Percentiles rank a stretch among this genome's conserved stretches.
These are phyloP conservation scores for Patiria miniata DNA, from an alignment of 35 echinoderm and acorn worm genomes.

Conservation along the genomic window DNA sequence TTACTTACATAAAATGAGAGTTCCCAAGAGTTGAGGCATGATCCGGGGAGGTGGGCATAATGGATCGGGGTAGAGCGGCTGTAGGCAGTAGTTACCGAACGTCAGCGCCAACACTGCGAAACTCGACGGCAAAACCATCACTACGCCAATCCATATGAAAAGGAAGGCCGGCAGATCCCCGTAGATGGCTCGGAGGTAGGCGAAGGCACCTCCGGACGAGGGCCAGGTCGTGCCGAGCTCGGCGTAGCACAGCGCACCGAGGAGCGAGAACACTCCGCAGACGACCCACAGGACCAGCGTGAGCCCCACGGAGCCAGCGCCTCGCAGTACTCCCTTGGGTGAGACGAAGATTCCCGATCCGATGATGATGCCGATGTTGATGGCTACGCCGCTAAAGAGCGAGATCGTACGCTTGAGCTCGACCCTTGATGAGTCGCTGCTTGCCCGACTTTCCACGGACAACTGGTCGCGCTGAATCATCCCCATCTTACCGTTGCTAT, in stretches of 20 bases:
- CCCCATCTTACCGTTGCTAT: too few relatives aligned
- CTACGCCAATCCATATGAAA: constrained; percentile 61
- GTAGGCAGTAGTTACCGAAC: constrained; percentile 74
- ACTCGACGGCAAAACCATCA: constrained; percentile 62
- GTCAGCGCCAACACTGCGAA: constrained; percentile 72
- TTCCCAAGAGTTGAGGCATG: constrained; percentile 43
- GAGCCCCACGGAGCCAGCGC: constrained; percentile 64
- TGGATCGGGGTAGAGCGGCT: constrained; percentile 63
- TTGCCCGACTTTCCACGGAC: background rate
- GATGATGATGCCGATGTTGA: constrained; percentile 67
- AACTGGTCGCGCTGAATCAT: background rate
- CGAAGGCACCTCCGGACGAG: constrained; percentile 68
- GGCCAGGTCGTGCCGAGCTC: constrained; percentile 71
- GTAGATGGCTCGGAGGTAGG: constrained; percentile 55
- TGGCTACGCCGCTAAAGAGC: constrained; percentile 28
- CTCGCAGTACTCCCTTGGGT: constrained; percentile 60
- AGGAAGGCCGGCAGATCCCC: constrained; percentile 67
- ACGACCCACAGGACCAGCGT: constrained; percentile 59
- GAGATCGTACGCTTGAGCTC: constrained; percentile 29
- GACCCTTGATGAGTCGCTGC: background rate
- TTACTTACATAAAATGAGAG: constrained; percentile 63
- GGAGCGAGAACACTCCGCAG: constrained; percentile 61
- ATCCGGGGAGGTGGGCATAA: constrained; percentile 53
- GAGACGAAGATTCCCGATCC: constrained; percentile 81
- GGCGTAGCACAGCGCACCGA: constrained; percentile 80